Evolutionary conservation across 1,140 invertebrate species (phyloP).

Genomic region (Oryzaephilus surinamensis): DNA sequence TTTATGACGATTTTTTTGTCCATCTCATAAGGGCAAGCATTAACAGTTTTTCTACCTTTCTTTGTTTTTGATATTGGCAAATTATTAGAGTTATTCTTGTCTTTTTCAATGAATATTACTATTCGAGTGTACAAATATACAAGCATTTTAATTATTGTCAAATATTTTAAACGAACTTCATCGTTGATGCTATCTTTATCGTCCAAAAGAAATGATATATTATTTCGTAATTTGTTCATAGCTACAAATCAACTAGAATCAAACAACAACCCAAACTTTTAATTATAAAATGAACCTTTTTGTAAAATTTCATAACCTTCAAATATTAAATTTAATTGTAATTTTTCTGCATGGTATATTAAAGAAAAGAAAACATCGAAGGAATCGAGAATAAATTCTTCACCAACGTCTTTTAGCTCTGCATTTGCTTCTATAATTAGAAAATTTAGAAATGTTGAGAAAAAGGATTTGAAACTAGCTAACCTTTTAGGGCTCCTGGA

Average conservation of each 20-base stretch:
- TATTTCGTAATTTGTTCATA: slow-evolving; percentile 16
- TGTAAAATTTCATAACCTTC: slow-evolving; percentile 34
- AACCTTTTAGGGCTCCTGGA: too few relatives aligned
- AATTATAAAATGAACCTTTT: slow-evolving; percentile 29
- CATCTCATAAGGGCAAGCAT: slow-evolving; percentile 7
- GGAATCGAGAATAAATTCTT: slow-evolving; percentile 43
- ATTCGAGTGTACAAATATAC: slow-evolving; percentile 26
- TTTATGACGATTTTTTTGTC: slow-evolving; percentile 22
- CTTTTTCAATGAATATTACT: slow-evolving; percentile 22
- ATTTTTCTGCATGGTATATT: slow-evolving; percentile 36
- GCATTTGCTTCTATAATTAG: too few relatives aligned
- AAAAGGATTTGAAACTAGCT: too few relatives aligned
- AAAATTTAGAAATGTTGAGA: too few relatives aligned
- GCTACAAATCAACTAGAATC: slow-evolving; percentile 13
- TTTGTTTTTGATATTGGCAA: slow-evolving; percentile 11
- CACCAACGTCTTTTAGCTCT: slow-evolving; percentile 32
- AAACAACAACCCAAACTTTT: not conserved
- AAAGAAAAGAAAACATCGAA: slow-evolving; percentile 48
- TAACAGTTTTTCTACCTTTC: slow-evolving; percentile 7
- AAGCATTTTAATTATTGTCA: slow-evolving; percentile 28
- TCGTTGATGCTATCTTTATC: slow-evolving; percentile 25
- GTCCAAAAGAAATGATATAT: slow-evolving; percentile 20
- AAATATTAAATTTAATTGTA: slow-evolving; percentile 30
- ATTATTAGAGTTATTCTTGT: slow-evolving; percentile 17
- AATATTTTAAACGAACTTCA: slow-evolving; percentile 22